Percentiles rank a stretch among this genome's conserved stretches.
These are phyloP conservation scores for Coregonus suidteri DNA, from an alignment of 2,797 vertebrate genomes.

Conservation along the genomic window DNA sequence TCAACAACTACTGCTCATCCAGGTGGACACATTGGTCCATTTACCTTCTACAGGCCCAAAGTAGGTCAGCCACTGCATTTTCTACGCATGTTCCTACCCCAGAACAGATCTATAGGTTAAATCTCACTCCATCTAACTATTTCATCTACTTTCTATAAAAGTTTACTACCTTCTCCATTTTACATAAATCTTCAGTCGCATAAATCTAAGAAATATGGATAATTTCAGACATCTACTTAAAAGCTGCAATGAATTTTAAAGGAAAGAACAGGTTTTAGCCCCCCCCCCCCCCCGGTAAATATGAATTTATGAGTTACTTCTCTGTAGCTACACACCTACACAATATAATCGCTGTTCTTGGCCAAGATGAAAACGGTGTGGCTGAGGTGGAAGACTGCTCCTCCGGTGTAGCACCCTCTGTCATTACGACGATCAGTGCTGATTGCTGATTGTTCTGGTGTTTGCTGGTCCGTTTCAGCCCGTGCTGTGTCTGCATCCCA, in stretches of 20 bases:
- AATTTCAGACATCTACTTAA: slow-evolving; percentile 52
- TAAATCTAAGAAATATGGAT: slow-evolving; percentile 64
- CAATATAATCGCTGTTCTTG: slow-evolving; percentile 55
- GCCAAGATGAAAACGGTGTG: slow-evolving; percentile 47
- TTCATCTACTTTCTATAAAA: slow-evolving; percentile 54
- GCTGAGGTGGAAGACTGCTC: slow-evolving; percentile 34
- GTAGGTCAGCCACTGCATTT: not conserved
- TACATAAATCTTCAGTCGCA: slow-evolving; percentile 53
- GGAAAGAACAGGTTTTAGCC: slow-evolving; percentile 36
- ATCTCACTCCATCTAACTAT: slow-evolving; percentile 5
- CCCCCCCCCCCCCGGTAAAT: slow-evolving; percentile 59
- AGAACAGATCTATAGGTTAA: not conserved
- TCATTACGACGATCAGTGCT: slow-evolving; percentile 79
- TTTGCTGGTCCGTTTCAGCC: slow-evolving; percentile 78
- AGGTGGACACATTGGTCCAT: not conserved
- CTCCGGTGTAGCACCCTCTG: slow-evolving; percentile 49
- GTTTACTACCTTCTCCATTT: slow-evolving; percentile 29
- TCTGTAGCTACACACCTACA: slow-evolving; percentile 52
- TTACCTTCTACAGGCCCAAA: not conserved
- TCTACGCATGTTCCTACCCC: not conserved
- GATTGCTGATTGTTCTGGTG: slow-evolving; percentile 86
- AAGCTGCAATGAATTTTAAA: slow-evolving; percentile 62
- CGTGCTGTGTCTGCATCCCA: slow-evolving; percentile 66
- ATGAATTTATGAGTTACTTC: slow-evolving; percentile 71
- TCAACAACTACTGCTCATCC: not conserved